Evolutionary conservation across 2,113 vertebrate genomes (phyloP), one percentile per base, ranked within the genome.

Genomic region (Benthochromis sp.): DNA sequence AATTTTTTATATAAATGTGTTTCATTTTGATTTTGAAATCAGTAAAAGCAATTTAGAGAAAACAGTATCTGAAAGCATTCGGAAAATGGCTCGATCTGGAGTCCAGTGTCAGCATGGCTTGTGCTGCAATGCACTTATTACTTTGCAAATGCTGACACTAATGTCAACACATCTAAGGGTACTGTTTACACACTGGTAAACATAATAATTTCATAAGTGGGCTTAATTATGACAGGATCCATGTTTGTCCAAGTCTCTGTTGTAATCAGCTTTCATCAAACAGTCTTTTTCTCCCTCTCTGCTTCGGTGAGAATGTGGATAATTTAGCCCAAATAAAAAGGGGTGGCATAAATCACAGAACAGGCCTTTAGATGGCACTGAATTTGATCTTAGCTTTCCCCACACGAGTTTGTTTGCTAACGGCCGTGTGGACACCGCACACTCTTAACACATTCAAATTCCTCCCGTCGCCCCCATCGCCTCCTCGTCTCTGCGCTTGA

Each of bases 391-490:
- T 6, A 31, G 85, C 80, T 66, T 88, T 88, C 81, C 17, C 87
- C 78, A 59, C 86, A 45, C 17, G 4, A 84, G 81, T 91, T 86
- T 93, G 85, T 93, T 92, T 92, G 89, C 88, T 85, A 88, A 92
- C 38, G 50, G 63, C 59, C 21, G 54, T 84, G 90, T 81, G 81
- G 79, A 92, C 86, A 83, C 79, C 57, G 50, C 78, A 84, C 83
- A 82, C 87, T 91, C 86, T 91, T 89, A 91, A 90, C 91, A 91
- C 84, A 89, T 90, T 86, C 40, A 55, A 81, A 79, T 86, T 40
- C 78, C 52, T 53, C 27, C 57, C 40, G 29, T 86, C 36, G 4
- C 71, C 27, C 76, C 47, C 21, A 69, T 61, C 14, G 31, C 71
- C 76, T 83, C 55, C 55, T 45, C 11, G 3, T 61, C 52, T 85